Evolutionary conservation across 2,888 invertebrate species (phyloP).

Genomic region (Andrena trimmerana): DNA sequence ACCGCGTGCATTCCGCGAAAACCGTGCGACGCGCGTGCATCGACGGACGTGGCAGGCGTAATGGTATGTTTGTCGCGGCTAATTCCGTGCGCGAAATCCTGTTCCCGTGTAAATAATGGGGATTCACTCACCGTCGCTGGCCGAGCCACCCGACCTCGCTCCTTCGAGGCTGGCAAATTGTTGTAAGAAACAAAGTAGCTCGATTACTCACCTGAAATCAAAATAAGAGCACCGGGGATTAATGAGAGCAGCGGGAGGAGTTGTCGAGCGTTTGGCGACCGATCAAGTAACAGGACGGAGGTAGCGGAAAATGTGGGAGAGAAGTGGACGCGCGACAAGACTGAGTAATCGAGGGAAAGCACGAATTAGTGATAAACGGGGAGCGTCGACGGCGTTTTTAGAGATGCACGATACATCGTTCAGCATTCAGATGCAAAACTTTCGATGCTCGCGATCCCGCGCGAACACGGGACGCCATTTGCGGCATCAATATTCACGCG

Average conservation of each 20-base stretch:
- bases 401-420: background rate
- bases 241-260: background rate
- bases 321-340: background rate
- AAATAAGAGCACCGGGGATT: slow-evolving; percentile 58
- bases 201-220: slow-evolving; percentile 78
- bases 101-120: slow-evolving; percentile 64
- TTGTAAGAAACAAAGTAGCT: slow-evolving; percentile 59
- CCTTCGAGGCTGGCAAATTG: slow-evolving; percentile 65
- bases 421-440: background rate
- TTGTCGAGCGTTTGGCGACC: background rate
- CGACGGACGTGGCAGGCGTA: background rate
- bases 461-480: background rate
- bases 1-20: slow-evolving; percentile 21
- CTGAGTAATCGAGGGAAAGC: background rate
- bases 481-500: background rate
- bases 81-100: slow-evolving; percentile 26
- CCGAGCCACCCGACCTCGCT: slow-evolving; percentile 61
- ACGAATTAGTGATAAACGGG: background rate
- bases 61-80: slow-evolving; percentile 18
- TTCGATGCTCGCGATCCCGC: background rate
- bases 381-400: background rate
- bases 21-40: background rate
- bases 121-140: slow-evolving; percentile 66
- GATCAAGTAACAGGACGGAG: background rate
- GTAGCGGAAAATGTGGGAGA: background rate